phyloP scores from a whole-genome alignment of 2,888 invertebrate species.

The Drosophila kambysellisi region DNA sequence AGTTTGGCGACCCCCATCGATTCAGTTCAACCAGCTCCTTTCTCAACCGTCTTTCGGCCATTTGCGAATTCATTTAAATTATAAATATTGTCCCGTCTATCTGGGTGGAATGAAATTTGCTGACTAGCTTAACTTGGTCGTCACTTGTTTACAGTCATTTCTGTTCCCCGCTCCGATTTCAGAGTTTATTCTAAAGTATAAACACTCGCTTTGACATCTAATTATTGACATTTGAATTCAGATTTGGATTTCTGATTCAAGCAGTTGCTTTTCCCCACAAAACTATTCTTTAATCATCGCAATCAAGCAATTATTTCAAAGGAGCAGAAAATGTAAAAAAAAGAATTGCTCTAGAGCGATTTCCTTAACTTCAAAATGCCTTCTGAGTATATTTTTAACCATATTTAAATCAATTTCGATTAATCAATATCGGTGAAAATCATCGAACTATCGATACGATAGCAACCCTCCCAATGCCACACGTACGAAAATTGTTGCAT shows the following conservation, averaged over 20 bases:
- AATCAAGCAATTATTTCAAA: not conserved
- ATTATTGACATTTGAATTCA: not conserved
- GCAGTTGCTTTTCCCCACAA: not conserved
- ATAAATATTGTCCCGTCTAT: not conserved
- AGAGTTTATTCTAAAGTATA: not conserved
- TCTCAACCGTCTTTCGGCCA: constrained; percentile 25
- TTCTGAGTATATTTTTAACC: too few relatives aligned
- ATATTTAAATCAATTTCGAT: not conserved
- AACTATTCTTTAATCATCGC: not conserved
- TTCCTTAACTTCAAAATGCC: too few relatives aligned
- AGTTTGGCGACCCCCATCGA: constrained; percentile 1
- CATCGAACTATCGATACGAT: not conserved
- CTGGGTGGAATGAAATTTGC: not conserved
- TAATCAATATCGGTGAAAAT: not conserved
- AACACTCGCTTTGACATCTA: not conserved
- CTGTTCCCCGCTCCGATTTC: not conserved
- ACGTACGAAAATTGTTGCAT: not conserved
- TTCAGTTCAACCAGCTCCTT: constrained; percentile 28
- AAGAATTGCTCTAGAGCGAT: too few relatives aligned
- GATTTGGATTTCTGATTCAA: not conserved
- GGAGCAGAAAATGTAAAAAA: not conserved
- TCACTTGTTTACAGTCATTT: not conserved
- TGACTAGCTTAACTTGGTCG: not conserved
- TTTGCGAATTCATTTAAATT: not conserved
- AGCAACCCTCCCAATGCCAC: not conserved